Evolutionary conservation across 2,888 invertebrate species (phyloP).

Genomic region (Noctua janthina): DNA sequence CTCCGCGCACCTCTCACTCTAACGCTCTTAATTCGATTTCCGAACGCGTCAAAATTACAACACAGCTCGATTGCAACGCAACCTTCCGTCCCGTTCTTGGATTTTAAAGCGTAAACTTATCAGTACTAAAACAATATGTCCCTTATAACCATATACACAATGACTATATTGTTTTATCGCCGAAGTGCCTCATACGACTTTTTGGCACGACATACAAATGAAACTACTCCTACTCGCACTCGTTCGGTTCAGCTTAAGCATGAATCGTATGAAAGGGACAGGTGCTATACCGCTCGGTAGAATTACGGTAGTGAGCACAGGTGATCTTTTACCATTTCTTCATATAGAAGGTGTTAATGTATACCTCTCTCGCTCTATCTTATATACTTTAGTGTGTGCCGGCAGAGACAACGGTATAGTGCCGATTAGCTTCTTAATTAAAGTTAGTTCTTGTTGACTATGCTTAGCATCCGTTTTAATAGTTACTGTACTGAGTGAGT

Average conservation of each 20-base stretch:
- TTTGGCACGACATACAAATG: slow-evolving; percentile 69
- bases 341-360: slow-evolving; percentile 84
- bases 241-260: slow-evolving; percentile 88
- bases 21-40: slow-evolving; percentile 90
- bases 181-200: slow-evolving; percentile 67
- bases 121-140: slow-evolving; percentile 46
- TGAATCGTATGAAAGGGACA: slow-evolving; percentile 90
- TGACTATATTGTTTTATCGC: slow-evolving; percentile 63
- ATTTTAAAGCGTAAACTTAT: slow-evolving; percentile 70
- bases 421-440: slow-evolving; percentile 82
- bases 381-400: slow-evolving; percentile 55
- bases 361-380: slow-evolving; percentile 82
- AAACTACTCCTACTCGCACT: slow-evolving; percentile 90
- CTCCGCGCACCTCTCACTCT: slow-evolving; percentile 88
- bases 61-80: slow-evolving; percentile 86
- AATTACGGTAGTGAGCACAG: slow-evolving; percentile 91
- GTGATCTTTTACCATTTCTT: slow-evolving; percentile 89
- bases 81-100: slow-evolving; percentile 87
- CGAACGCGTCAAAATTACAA: slow-evolving; percentile 89
- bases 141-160: slow-evolving; percentile 51
- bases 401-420: slow-evolving; percentile 77
- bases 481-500: slow-evolving; percentile 77
- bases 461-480: slow-evolving; percentile 85
- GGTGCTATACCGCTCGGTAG: slow-evolving; percentile 88
- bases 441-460: slow-evolving; percentile 83